A percentile compares a stretch with the other conserved stretches of the same genome.
These are phyloP conservation scores for Linnaemya tessellans DNA, from an alignment of 2,888 invertebrate species.

Conservation along the genomic window DNA sequence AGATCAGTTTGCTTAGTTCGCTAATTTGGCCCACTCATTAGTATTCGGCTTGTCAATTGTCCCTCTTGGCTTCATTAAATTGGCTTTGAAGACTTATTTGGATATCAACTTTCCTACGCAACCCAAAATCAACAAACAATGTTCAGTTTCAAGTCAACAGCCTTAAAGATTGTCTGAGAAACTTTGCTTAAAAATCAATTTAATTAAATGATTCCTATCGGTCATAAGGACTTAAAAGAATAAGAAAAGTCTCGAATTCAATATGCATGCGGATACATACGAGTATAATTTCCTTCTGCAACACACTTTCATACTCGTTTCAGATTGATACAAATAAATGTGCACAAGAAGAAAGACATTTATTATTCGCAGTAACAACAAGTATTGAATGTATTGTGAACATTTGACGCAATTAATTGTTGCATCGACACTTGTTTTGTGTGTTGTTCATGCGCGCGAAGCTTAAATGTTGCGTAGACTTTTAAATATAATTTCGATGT, in stretches of 20 bases:
- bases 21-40: neutral
- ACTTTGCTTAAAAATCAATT: slow-evolving; percentile 67
- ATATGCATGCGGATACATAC: neutral
- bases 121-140: slow-evolving; percentile 14
- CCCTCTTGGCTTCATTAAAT: neutral
- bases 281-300: neutral
- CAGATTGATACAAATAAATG: neutral
- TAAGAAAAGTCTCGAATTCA: slow-evolving; percentile 1
- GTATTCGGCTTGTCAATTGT: neutral
- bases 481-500: slow-evolving; percentile 43
- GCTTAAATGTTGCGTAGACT: slow-evolving; percentile 63
- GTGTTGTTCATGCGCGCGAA: slow-evolving; percentile 57
- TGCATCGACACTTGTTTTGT: slow-evolving; percentile 72
- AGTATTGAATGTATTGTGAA: slow-evolving; percentile 62
- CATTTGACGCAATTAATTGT: slow-evolving; percentile 73
- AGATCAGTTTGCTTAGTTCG: no score
- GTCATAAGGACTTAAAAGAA: slow-evolving; percentile 56
- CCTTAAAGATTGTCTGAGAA: slow-evolving; percentile 35
- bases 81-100: neutral
- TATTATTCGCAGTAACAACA: slow-evolving; percentile 42
- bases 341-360: slow-evolving; percentile 29
- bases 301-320: neutral
- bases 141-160: slow-evolving; percentile 47
- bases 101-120: slow-evolving; percentile 1
- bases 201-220: slow-evolving; percentile 74